Percentiles rank a stretch among this genome's conserved stretches.
Evolutionary conservation across 1,140 invertebrate species (phyloP).

Genomic region (Luehdorfia chinensis): DNA sequence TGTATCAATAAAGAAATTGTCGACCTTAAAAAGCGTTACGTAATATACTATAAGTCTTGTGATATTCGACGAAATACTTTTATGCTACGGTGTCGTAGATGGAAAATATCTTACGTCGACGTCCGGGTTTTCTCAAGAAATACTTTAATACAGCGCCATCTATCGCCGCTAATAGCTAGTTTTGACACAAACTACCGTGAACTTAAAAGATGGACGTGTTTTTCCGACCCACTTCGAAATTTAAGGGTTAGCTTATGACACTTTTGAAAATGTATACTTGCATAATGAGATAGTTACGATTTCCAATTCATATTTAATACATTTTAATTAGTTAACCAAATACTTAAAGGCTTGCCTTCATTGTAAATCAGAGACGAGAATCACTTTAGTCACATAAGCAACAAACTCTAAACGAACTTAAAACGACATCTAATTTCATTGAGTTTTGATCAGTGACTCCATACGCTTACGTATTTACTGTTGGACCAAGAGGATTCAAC

Average conservation of each 20-base stretch:
- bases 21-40: conserved; percentile 25
- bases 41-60: conserved; percentile 34
- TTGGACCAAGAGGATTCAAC: no score
- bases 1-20: conserved; percentile 20
- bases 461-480: no score
- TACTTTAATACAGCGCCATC: conserved; percentile 60
- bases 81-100: conserved; percentile 41
- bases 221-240: conserved; percentile 47
- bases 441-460: no score
- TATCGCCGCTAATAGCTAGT: conserved; percentile 56
- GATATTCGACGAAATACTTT: conserved; percentile 37
- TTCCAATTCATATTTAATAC: no score
- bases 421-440: no score
- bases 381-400: no score
- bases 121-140: conserved; percentile 25
- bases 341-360: no score
- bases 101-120: conserved; percentile 40
- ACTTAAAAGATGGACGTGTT: conserved; percentile 40
- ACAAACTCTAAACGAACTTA: no score
- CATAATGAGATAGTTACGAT: conserved; percentile 2
- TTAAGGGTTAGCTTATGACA: conserved; percentile 34
- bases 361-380: no score
- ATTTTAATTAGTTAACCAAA: no score
- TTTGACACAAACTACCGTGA: conserved; percentile 48
- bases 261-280: neutral